phyloP scores from a whole-genome alignment of 2,113 vertebrate species.

The Pteropus alecto region DNA sequence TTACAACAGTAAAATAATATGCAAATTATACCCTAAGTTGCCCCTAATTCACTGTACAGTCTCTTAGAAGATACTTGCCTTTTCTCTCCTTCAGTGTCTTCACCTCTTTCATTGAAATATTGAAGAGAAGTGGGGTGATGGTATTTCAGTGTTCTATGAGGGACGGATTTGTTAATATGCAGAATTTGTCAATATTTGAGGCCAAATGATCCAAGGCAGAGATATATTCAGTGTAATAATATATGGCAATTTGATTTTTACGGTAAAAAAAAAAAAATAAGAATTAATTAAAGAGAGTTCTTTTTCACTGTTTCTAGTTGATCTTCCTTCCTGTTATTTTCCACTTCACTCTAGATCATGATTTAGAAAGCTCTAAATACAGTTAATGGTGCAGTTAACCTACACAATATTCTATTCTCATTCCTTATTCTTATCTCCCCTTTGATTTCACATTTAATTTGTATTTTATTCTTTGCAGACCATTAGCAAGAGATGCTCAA shows the following conservation, averaged over 20 bases:
- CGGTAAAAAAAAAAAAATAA: not conserved
- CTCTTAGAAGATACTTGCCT: not conserved
- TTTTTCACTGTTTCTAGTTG: not conserved
- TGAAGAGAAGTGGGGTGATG: not conserved
- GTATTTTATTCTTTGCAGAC: not conserved
- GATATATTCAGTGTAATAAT: not conserved
- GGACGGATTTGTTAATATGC: not conserved
- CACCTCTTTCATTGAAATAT: not conserved
- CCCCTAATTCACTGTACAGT: not conserved
- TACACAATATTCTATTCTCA: not conserved
- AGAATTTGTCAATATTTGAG: not conserved
- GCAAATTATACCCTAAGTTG: not conserved
- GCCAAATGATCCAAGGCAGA: not conserved
- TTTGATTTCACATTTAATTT: constrained; percentile 34
- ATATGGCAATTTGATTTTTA: not conserved
- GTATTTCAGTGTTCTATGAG: not conserved
- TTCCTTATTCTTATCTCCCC: not conserved
- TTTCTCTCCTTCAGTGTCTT: not conserved
- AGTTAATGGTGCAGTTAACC: not conserved
- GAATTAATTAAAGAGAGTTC: not conserved
- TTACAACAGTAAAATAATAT: not conserved
- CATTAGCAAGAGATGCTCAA: not conserved
- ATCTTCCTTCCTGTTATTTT: not conserved
- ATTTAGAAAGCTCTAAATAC: not conserved
- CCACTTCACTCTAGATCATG: not conserved